A percentile compares a stretch with the other conserved stretches of the same genome.
Evolutionary conservation across 2,797 vertebrate species (phyloP).

Genomic region (Fistularia commersonii): DNA sequence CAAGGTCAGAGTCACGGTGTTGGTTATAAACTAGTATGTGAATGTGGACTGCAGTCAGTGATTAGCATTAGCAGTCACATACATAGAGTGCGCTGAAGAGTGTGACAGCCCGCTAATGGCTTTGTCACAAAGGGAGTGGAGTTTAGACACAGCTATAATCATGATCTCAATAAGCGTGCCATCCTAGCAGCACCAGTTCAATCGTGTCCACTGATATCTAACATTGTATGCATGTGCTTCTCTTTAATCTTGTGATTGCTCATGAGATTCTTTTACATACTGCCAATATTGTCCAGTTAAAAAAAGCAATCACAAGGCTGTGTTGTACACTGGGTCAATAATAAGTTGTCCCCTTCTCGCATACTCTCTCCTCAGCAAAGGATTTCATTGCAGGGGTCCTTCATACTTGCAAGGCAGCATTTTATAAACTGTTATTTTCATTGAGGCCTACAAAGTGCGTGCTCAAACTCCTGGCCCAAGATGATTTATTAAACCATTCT

Average conservation of each 20-base stretch:
- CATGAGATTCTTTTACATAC: conserved; percentile 51
- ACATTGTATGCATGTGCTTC: conserved; percentile 46
- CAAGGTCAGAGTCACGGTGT: conserved; percentile 43
- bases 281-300: conserved; percentile 18
- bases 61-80: conserved; percentile 65
- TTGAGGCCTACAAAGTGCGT: too few relatives aligned
- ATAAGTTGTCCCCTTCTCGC: too few relatives aligned
- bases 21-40: conserved; percentile 45
- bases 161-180: conserved; percentile 66
- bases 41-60: conserved; percentile 54
- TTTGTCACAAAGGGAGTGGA: conserved; percentile 69
- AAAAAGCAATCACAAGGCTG: too few relatives aligned
- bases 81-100: conserved; percentile 54
- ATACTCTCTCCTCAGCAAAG: too few relatives aligned
- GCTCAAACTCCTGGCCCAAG: too few relatives aligned
- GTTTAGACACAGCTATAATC: conserved; percentile 74
- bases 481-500: conserved; percentile 57
- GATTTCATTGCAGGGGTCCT: too few relatives aligned
- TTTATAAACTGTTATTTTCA: too few relatives aligned
- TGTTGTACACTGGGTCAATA: too few relatives aligned
- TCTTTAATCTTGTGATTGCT: conserved; percentile 50
- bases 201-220: conserved; percentile 56
- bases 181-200: conserved; percentile 56
- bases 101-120: conserved; percentile 71
- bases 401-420: too few relatives aligned